Evolutionary conservation across 2,888 invertebrate species (phyloP).

Genomic region (Stenoptilia bipunctidactyla): DNA sequence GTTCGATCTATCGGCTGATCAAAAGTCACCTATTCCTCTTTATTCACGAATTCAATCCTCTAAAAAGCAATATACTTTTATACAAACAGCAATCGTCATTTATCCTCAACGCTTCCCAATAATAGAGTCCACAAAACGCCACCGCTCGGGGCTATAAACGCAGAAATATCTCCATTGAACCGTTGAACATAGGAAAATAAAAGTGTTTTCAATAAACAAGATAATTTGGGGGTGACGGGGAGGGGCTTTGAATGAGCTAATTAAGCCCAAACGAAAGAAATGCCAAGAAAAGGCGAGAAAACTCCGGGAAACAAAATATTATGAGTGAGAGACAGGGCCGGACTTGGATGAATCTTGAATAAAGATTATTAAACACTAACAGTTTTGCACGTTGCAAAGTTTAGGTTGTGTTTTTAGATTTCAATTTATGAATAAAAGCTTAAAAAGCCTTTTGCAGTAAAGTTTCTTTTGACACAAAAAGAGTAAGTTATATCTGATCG

Average conservation of each 20-base stretch:
- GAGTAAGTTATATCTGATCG: no score
- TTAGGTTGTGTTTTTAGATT: no score
- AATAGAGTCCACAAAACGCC: neutral
- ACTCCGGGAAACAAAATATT: constrained; percentile 66
- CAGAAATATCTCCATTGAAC: no score
- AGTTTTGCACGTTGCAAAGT: no score
- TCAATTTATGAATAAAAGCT: no score
- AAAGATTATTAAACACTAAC: no score
- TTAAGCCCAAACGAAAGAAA: constrained; percentile 67
- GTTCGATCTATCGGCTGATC: no score
- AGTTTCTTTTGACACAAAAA: no score
- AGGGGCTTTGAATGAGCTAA: constrained; percentile 60
- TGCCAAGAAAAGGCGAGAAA: constrained; percentile 65
- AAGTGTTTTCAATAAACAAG: constrained; percentile 66
- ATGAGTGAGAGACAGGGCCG: constrained; percentile 26
- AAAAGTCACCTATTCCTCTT: no score
- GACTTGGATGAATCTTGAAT: no score
- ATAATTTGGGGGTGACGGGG: constrained; percentile 39
- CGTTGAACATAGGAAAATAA: constrained; percentile 26
- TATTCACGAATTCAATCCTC: neutral
- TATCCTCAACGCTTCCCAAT: neutral
- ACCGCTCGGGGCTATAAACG: no score
- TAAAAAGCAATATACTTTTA: neutral
- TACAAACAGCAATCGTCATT: neutral
- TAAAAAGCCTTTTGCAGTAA: no score